Evolutionary conservation across 2,888 invertebrate species (phyloP).

Genomic region (Tricholauxania praeusta): DNA sequence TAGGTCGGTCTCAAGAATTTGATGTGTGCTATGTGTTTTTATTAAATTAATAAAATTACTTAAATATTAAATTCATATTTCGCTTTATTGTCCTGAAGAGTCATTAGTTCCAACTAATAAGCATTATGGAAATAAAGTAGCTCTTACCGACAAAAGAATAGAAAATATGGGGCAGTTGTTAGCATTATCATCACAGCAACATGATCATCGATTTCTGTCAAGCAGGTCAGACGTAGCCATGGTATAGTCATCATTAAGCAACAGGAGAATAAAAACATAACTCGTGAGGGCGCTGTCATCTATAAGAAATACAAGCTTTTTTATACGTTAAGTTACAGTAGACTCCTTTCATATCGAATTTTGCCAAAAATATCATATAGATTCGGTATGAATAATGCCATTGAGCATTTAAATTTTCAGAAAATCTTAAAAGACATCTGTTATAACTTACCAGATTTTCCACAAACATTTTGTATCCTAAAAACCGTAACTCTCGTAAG

Average conservation of each 20-base stretch:
- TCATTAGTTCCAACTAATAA: too few species aligned
- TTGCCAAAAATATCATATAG: background rate
- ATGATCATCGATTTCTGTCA: slow-evolving; percentile 89
- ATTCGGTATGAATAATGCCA: too few species aligned
- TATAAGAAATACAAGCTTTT: slow-evolving; percentile 62
- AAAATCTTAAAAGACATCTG: too few species aligned
- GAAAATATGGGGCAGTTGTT: slow-evolving; percentile 94
- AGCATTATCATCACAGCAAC: slow-evolving; percentile 94
- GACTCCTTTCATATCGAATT: background rate
- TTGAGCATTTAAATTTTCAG: background rate
- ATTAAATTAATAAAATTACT: too few species aligned
- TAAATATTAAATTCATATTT: too few species aligned
- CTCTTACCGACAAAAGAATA: slow-evolving; percentile 92
- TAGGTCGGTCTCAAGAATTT: too few species aligned
- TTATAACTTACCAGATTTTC: slow-evolving; percentile 83
- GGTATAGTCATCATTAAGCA: slow-evolving; percentile 88
- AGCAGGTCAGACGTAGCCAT: slow-evolving; percentile 85
- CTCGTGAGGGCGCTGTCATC: slow-evolving; percentile 90
- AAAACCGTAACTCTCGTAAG: slow-evolving; percentile 87
- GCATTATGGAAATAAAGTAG: background rate
- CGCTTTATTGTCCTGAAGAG: too few species aligned
- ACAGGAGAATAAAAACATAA: slow-evolving; percentile 95
- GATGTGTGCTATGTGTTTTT: too few species aligned
- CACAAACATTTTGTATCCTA: slow-evolving; percentile 93
- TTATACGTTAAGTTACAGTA: background rate